These are phyloP conservation scores for Gadopsis bispinosus DNA, from an alignment of 2,797 vertebrate genomes.

Conservation along the genomic window DNA sequence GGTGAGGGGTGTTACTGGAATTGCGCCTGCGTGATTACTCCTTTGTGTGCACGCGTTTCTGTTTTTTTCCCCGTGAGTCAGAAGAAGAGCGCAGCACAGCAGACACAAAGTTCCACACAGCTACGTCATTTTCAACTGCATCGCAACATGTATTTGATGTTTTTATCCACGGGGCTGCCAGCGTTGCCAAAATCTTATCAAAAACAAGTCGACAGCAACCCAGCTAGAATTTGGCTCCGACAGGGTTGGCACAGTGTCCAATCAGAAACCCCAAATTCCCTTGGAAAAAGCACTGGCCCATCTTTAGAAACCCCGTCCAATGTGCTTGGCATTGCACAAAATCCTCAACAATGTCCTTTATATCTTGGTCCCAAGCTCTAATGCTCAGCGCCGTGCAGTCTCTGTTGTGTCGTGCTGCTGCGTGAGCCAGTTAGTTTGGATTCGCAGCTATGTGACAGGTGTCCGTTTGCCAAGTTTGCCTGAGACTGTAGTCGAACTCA, in stretches of 20 bases:
- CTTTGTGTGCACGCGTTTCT: background rate
- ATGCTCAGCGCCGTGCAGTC: constrained; percentile 18
- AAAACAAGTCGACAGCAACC: constrained; percentile 23
- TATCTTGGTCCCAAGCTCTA: constrained; percentile 27
- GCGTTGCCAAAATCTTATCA: constrained; percentile 27
- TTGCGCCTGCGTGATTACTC: background rate
- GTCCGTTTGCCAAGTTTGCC: constrained; percentile 3
- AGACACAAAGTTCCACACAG: background rate
- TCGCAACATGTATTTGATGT: constrained; percentile 1
- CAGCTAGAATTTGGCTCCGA: constrained; percentile 30
- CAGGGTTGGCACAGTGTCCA: background rate
- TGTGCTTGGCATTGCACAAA: constrained; percentile 31
- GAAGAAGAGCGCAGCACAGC: background rate
- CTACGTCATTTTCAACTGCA: constrained; percentile 9
- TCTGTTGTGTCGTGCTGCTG: constrained; percentile 12
- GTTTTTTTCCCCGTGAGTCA: background rate
- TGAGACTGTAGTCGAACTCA: background rate
- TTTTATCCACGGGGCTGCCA: background rate
- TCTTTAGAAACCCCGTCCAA: constrained; percentile 49
- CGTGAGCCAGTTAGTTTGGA: constrained; percentile 31
- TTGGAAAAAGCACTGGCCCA: constrained; percentile 25
- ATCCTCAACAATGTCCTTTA: constrained; percentile 20
- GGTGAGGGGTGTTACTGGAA: background rate
- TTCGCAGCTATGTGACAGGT: constrained; percentile 6
- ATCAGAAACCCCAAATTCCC: constrained; percentile 24